A percentile compares a stretch with the other conserved stretches of the same genome.
Conservation (phyloP, 2,888 invertebrate genomes). For the Zonitis immaculata region DNA sequence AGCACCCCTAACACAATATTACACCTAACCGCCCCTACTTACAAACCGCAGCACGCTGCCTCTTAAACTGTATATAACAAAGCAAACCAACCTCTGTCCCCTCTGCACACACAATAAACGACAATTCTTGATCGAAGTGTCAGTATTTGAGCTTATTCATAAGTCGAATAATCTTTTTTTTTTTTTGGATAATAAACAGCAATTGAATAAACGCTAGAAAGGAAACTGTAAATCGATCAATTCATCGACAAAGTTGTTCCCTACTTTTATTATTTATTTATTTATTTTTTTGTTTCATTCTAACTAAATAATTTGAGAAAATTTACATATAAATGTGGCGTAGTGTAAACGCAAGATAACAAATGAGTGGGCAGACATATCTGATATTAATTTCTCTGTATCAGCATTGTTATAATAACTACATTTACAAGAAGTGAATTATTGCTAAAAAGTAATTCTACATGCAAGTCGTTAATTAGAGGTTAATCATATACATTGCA, state of each 20-base stretch:
- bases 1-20: slow-evolving; percentile 39
- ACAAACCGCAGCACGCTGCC: slow-evolving; percentile 31
- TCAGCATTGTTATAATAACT: background rate
- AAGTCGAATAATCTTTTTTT: background rate
- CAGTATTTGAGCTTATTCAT: slow-evolving; percentile 21
- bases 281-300: too few relatives aligned
- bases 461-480: background rate
- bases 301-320: too few relatives aligned
- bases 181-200: too few relatives aligned
- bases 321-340: too few relatives aligned
- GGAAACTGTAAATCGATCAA: too few relatives aligned
- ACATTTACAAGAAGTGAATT: background rate
- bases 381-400: background rate
- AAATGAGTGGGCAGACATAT: background rate
- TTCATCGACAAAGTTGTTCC: too few relatives aligned
- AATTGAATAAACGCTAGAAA: too few relatives aligned
- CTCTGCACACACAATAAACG: too few relatives aligned
- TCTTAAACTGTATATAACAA: slow-evolving; percentile 18
- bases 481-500: background rate
- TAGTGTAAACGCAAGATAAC: background rate
- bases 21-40: slow-evolving; percentile 33
- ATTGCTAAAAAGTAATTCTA: background rate
- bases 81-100: slow-evolving; percentile 8
- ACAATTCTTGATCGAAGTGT: slow-evolving; percentile 26
- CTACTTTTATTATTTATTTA: too few relatives aligned